Conservation (phyloP, 2,888 invertebrate species). For the Mantis religiosa region DNA sequence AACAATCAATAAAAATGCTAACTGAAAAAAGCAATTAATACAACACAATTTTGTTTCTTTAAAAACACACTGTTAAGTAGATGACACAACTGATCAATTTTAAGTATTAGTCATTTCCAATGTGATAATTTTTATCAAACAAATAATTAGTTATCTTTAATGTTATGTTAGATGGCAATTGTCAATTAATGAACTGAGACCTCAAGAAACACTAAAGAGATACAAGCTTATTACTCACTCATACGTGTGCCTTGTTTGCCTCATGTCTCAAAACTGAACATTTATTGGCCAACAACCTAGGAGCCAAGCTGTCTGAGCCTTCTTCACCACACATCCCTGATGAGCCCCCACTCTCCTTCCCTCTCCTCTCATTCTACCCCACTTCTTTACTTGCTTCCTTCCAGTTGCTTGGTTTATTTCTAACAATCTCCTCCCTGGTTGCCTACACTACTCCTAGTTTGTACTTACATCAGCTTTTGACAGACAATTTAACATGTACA, state of each 20-base stretch:
- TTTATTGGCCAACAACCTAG: neutral
- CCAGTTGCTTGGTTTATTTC: conserved; percentile 11
- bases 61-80: too few relatives aligned
- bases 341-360: neutral
- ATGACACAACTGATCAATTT: too few relatives aligned
- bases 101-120: too few relatives aligned
- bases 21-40: too few relatives aligned
- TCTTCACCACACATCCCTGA: neutral
- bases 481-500: too few relatives aligned
- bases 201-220: too few relatives aligned
- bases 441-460: neutral
- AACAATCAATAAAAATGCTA: too few relatives aligned
- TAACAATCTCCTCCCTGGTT: neutral
- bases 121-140: too few relatives aligned
- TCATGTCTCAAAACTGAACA: conserved; percentile 28
- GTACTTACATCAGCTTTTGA: neutral
- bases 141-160: too few relatives aligned
- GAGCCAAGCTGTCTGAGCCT: conserved; percentile 28
- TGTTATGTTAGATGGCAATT: too few relatives aligned
- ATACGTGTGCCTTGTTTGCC: conserved; percentile 27
- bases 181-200: too few relatives aligned
- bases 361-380: neutral
- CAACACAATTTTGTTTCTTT: too few relatives aligned
- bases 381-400: neutral
- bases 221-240: conserved; percentile 22